phyloP scores from a whole-genome alignment of 2,113 vertebrate genomes.

The Oenanthe melanoleuca region DNA sequence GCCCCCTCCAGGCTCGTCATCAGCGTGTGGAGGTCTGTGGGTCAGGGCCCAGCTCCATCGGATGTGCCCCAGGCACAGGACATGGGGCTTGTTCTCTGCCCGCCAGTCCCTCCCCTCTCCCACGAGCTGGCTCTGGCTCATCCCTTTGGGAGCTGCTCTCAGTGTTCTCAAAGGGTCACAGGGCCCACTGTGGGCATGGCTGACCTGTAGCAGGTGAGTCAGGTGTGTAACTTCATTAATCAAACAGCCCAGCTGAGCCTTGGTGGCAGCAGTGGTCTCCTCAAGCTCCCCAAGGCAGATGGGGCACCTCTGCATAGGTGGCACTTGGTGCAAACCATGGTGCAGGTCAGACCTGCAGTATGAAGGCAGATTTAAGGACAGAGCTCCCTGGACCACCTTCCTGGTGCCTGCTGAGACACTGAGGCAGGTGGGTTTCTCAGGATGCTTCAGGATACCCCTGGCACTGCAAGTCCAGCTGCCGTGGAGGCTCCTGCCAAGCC shows the following conservation, averaged over 20 bases:
- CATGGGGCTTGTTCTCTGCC: not conserved
- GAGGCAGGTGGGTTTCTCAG: not conserved
- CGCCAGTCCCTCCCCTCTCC: not conserved
- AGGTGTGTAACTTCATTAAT: rapidly evolving
- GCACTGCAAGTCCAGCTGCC: not conserved
- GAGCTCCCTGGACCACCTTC: not conserved
- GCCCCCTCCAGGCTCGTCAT: not conserved
- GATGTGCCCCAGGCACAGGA: not conserved
- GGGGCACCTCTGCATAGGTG: not conserved
- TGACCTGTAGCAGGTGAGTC: not conserved
- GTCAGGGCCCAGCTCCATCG: not conserved
- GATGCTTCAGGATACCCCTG: not conserved
- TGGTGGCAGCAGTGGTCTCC: not conserved
- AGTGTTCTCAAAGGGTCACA: rapidly evolving
- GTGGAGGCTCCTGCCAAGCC: not conserved
- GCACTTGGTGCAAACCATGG: rapidly evolving
- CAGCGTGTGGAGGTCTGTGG: not conserved
- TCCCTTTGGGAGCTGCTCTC: not conserved
- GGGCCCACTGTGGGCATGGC: not conserved
- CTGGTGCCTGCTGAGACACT: rapidly evolving
- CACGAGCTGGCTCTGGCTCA: not conserved
- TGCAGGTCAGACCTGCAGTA: not conserved
- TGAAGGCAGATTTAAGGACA: not conserved
- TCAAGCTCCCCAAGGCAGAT: not conserved
- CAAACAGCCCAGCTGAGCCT: not conserved